A percentile compares a stretch with the other conserved stretches of the same genome.
Evolutionary conservation across 2,797 vertebrate genomes (phyloP).

Genomic region (Varecia variegata): DNA sequence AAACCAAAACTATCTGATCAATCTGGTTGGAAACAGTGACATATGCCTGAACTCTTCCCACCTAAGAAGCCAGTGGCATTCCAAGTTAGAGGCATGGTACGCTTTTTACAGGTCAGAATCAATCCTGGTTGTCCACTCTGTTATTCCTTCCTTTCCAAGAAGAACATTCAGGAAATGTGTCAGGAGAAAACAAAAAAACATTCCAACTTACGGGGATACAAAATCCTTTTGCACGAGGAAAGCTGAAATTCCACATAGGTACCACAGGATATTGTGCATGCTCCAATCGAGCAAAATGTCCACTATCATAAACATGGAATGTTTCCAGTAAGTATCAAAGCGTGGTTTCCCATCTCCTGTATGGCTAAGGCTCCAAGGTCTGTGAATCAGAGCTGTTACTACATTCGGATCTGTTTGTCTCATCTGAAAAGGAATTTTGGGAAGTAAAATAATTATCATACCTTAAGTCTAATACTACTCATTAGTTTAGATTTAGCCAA

Average conservation of each 20-base stretch:
- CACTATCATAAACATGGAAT: conserved; percentile 85
- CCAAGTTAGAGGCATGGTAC: neutral
- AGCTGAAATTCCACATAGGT: conserved; percentile 93
- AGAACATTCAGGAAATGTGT: neutral
- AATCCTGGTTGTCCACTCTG: neutral
- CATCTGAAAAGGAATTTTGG: conserved; percentile 88
- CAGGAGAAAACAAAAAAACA: neutral
- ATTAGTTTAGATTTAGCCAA: neutral
- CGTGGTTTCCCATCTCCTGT: conserved; percentile 89
- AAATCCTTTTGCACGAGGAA: conserved; percentile 95
- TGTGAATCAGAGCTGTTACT: conserved; percentile 93
- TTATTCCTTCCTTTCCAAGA: conserved; percentile 1
- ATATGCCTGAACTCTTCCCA: neutral
- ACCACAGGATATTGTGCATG: conserved; percentile 93
- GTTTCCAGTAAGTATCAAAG: conserved; percentile 87
- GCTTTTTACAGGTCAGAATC: neutral
- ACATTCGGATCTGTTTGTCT: conserved; percentile 92
- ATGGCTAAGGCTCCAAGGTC: conserved; percentile 93
- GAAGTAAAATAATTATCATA: neutral
- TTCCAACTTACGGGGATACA: conserved; percentile 91
- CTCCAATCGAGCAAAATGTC: conserved; percentile 93
- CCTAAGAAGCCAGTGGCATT: neutral
- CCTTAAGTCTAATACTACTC: neutral
- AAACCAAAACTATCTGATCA: neutral
- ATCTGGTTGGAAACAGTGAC: neutral